phyloP scores from a whole-genome alignment of 2,797 vertebrate genomes.

The Tragelaphus oryx region DNA sequence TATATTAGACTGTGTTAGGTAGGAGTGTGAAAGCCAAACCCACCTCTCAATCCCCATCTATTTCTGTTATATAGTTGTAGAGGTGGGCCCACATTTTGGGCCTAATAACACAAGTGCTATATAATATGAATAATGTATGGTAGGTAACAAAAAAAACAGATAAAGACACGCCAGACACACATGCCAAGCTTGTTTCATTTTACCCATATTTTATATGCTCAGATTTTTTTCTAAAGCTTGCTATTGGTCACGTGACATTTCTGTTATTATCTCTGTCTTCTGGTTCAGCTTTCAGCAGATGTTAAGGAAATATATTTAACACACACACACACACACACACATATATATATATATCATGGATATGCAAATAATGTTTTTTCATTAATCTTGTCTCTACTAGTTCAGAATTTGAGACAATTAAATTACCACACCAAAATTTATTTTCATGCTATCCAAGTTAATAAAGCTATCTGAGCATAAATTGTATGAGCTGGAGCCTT shows the following conservation, averaged over 20 bases:
- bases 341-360: not conserved
- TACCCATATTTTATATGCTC: not conserved
- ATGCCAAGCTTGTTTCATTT: not conserved
- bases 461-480: not conserved
- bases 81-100: not conserved
- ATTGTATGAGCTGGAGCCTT: not conserved
- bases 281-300: constrained; percentile 32
- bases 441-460: constrained; percentile 28
- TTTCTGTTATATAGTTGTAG: not conserved
- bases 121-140: not conserved
- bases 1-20: not conserved
- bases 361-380: not conserved
- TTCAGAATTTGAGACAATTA: constrained; percentile 29
- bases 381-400: not conserved
- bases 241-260: not conserved
- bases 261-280: constrained; percentile 2
- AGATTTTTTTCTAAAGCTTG: not conserved
- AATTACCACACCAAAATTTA: not conserved
- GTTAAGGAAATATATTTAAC: not conserved
- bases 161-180: not conserved
- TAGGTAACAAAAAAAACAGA: not conserved
- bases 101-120: not conserved
- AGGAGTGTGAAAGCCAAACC: not conserved
- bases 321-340: too few species aligned
- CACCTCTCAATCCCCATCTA: not conserved